Evolutionary conservation across 2,888 invertebrate genomes (phyloP).

Genomic region (Thyatira batis): DNA sequence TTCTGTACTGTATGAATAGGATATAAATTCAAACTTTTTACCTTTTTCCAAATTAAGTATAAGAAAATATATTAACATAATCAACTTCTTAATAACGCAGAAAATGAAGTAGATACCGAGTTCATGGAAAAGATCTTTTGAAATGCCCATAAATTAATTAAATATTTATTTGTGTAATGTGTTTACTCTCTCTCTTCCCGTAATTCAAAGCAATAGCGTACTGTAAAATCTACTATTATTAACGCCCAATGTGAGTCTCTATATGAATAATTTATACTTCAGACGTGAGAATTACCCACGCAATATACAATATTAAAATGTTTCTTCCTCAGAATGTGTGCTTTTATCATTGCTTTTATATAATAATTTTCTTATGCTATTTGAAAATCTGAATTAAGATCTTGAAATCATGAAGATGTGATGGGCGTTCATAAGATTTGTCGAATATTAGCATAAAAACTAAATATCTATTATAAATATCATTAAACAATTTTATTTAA

Average conservation of each 20-base stretch:
- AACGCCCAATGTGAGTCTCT: slow-evolving; percentile 39
- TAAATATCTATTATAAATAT: no score
- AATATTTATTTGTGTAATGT: slow-evolving; percentile 27
- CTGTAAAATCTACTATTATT: slow-evolving; percentile 35
- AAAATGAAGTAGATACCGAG: no score
- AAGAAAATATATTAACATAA: no score
- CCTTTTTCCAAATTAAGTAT: no score
- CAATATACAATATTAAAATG: slow-evolving; percentile 39
- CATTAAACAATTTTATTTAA: no score
- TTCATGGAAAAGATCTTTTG: not conserved
- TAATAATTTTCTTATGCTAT: slow-evolving; percentile 13
- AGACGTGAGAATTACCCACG: slow-evolving; percentile 31
- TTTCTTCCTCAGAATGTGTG: slow-evolving; percentile 35
- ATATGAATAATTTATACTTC: slow-evolving; percentile 51
- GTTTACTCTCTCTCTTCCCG: slow-evolving; percentile 17
- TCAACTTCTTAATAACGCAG: no score
- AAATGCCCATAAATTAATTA: slow-evolving; percentile 18
- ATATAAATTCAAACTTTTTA: no score
- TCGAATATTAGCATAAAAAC: no score
- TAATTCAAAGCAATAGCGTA: slow-evolving; percentile 9
- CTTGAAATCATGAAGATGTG: slow-evolving; percentile 7
- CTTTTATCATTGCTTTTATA: slow-evolving; percentile 30
- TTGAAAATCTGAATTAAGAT: slow-evolving; percentile 18
- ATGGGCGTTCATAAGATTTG: not conserved
- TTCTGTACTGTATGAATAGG: no score